phyloP scores from a whole-genome alignment of 2,797 vertebrate species.

The Chelon labrosus region DNA sequence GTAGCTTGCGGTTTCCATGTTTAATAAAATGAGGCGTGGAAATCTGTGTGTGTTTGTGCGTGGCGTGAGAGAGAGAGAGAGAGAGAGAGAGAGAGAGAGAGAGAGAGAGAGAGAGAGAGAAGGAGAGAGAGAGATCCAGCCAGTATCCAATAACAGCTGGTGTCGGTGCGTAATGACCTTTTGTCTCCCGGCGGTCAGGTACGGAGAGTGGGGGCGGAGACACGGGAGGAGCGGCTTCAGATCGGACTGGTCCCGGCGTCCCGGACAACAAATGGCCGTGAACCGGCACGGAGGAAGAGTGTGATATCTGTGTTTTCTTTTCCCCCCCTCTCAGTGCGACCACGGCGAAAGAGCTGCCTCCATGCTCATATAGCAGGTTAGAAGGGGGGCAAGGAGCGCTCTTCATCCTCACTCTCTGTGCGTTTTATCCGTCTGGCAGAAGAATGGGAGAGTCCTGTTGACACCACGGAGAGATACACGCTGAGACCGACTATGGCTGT shows the following conservation, averaged over 20 bases:
- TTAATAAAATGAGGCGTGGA: slow-evolving; percentile 24
- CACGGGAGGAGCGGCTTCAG: slow-evolving; percentile 47
- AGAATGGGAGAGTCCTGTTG: slow-evolving; percentile 81
- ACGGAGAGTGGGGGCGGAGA: slow-evolving; percentile 74
- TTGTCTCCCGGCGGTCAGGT: slow-evolving; percentile 77
- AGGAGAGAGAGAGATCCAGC: slow-evolving; percentile 35
- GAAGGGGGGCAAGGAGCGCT: slow-evolving; percentile 54
- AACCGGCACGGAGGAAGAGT: slow-evolving; percentile 37
- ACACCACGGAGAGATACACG: slow-evolving; percentile 85
- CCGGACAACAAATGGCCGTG: slow-evolving; percentile 70
- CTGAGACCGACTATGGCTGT: slow-evolving; percentile 86
- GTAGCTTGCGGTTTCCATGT: background rate
- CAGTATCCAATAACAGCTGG: slow-evolving; percentile 53
- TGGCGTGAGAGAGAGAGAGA: slow-evolving; percentile 12
- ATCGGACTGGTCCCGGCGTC: slow-evolving; percentile 64
- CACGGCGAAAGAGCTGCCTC: slow-evolving; percentile 12
- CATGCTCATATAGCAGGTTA: slow-evolving; percentile 39
- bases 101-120: slow-evolving; percentile 14
- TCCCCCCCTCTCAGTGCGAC: slow-evolving; percentile 6
- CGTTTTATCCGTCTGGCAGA: slow-evolving; percentile 51
- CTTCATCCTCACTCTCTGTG: slow-evolving; percentile 30
- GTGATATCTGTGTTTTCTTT: slow-evolving; percentile 39
- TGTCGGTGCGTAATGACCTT: slow-evolving; percentile 73
- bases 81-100: slow-evolving; percentile 46
- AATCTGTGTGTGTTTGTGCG: background rate